Percentiles rank a stretch among this genome's conserved stretches.
Evolutionary conservation across 2,797 vertebrate genomes (phyloP).

Genomic region (Hypotaenidia okinawae): DNA sequence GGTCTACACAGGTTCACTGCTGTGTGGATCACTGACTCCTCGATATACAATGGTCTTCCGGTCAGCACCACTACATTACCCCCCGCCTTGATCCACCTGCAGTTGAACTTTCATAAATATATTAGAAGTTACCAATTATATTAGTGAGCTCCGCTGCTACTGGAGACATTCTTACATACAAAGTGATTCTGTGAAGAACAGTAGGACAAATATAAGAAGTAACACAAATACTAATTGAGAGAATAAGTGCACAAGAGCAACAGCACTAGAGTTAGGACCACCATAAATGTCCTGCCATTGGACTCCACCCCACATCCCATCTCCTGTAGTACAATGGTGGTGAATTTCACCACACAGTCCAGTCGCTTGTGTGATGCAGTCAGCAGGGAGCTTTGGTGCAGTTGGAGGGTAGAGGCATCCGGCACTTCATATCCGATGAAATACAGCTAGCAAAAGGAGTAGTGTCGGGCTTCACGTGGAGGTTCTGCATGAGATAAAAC

Average conservation of each 20-base stretch:
- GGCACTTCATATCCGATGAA: background rate
- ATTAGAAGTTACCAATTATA: background rate
- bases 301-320: background rate
- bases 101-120: background rate
- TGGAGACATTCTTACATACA: background rate
- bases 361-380: background rate
- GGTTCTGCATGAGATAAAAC: background rate
- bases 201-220: background rate
- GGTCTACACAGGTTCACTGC: background rate
- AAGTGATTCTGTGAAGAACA: background rate
- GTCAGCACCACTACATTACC: background rate
- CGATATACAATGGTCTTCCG: background rate
- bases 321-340: accelerated
- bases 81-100: background rate
- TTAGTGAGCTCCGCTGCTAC: background rate
- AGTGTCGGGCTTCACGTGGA: background rate
- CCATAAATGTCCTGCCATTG: background rate
- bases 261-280: background rate
- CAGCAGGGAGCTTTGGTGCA: background rate
- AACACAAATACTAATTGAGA: background rate
- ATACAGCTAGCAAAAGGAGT: background rate
- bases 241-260: background rate
- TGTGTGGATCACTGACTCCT: background rate
- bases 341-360: background rate
- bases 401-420: background rate